phyloP scores from a whole-genome alignment of 2,113 vertebrate species.

The Thymallus thymallus region DNA sequence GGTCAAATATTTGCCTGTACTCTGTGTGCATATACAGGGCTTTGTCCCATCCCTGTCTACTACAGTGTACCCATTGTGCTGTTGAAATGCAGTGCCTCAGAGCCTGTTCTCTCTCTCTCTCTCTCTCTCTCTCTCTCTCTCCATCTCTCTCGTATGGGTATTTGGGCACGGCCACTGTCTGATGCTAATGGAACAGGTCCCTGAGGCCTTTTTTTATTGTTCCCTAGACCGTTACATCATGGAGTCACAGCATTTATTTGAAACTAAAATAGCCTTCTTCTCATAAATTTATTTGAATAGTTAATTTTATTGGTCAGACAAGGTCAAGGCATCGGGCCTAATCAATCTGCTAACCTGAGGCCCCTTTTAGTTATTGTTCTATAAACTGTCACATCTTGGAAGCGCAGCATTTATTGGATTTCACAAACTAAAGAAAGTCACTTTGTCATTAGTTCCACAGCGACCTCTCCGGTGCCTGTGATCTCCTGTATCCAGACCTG shows the following conservation, averaged over 20 bases:
- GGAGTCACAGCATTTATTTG: too few relatives aligned
- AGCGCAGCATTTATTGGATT: constrained; percentile 30
- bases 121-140: too few relatives aligned
- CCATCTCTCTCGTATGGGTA: too few relatives aligned
- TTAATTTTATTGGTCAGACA: neutral
- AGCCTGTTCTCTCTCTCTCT: constrained; percentile 21
- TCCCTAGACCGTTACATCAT: too few relatives aligned
- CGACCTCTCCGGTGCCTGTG: constrained; percentile 18
- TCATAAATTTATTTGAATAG: neutral
- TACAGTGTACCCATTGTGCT: constrained; percentile 59
- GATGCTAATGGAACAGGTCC: too few relatives aligned
- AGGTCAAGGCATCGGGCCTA: neutral
- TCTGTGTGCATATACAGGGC: constrained; percentile 20
- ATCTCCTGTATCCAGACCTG: constrained; percentile 36
- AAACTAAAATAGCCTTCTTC: too few relatives aligned
- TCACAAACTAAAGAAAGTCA: neutral
- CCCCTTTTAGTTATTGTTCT: neutral
- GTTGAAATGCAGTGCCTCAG: constrained; percentile 45
- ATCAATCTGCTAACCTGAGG: neutral
- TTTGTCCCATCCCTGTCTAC: constrained; percentile 30
- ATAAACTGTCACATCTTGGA: constrained; percentile 18
- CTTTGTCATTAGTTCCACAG: constrained; percentile 54
- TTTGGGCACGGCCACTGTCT: too few relatives aligned
- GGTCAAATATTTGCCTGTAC: constrained; percentile 37
- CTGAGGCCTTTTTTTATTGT: too few relatives aligned